Conservation (phyloP, 2,888 invertebrate species). For the Plutella xylostella region DNA sequence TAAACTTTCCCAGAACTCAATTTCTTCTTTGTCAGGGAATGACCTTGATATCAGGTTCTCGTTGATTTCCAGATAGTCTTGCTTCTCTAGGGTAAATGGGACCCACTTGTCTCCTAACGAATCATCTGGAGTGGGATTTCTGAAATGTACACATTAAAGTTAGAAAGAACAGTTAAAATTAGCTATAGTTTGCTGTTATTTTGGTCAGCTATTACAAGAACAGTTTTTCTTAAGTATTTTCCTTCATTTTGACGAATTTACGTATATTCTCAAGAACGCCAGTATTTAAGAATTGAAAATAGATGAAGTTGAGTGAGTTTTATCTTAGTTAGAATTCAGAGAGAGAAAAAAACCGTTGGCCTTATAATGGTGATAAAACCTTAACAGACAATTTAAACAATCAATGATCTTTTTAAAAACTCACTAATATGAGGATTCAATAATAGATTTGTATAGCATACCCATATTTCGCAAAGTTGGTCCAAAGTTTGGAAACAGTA, state of each 20-base stretch:
- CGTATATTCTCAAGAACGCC: background rate
- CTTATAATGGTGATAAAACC: background rate
- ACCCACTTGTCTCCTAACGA: constrained; percentile 28
- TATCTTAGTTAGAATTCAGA: too few relatives aligned
- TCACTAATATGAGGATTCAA: background rate
- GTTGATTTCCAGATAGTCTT: constrained; percentile 33
- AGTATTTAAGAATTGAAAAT: background rate
- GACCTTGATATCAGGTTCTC: constrained; percentile 22
- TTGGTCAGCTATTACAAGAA: background rate
- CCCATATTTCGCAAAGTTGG: constrained; percentile 50
- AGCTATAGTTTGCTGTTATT: background rate
- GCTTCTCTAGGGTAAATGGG: constrained; percentile 26
- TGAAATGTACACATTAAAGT: constrained; percentile 17
- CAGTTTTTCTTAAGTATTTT: too few relatives aligned
- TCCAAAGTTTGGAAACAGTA: constrained; percentile 37
- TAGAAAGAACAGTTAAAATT: background rate
- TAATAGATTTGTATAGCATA: constrained; percentile 20
- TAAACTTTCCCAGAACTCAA: constrained; percentile 32
- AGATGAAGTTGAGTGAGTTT: background rate
- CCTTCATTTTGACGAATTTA: too few relatives aligned
- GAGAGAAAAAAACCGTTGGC: background rate
- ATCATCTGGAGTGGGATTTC: constrained; percentile 36
- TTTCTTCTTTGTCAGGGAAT: constrained; percentile 28
- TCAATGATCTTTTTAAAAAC: background rate
- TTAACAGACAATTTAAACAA: background rate